Evolutionary conservation across 2,113 vertebrate genomes (phyloP).

Genomic region (Caracal caracal): DNA sequence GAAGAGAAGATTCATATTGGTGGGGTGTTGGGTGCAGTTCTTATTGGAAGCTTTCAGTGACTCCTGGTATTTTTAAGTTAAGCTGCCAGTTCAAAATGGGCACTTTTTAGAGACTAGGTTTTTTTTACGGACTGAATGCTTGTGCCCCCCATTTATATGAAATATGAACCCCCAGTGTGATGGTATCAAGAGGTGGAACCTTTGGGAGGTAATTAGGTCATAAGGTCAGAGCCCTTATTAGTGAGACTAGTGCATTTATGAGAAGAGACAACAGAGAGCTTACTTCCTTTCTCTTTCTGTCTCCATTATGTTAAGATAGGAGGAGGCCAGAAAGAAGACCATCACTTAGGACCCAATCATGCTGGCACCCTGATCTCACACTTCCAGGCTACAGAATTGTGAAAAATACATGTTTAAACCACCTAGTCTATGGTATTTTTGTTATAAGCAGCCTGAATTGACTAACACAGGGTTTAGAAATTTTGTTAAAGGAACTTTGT

Average conservation of each 20-base stretch:
- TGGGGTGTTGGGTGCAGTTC: background rate
- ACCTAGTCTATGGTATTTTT: background rate
- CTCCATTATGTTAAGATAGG: background rate
- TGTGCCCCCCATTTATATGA: background rate
- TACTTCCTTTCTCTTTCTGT: background rate
- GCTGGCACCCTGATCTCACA: background rate
- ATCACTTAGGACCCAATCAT: background rate
- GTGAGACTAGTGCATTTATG: background rate
- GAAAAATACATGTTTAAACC: background rate
- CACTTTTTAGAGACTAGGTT: background rate
- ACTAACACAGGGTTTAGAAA: background rate
- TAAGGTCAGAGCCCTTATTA: background rate
- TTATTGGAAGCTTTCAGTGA: background rate
- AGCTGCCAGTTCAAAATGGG: background rate
- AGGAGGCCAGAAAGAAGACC: background rate
- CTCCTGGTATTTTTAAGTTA: constrained; percentile 42
- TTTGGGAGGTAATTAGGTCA: background rate
- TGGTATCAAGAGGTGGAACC: background rate
- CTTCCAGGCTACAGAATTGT: background rate
- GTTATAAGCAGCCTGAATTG: background rate
- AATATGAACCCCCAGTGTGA: background rate
- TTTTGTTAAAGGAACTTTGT: constrained; percentile 46
- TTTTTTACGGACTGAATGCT: background rate
- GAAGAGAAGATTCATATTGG: background rate
- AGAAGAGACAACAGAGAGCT: background rate